Conservation (phyloP, 2,888 invertebrate genomes). For the Stegophylla sp. region DNA sequence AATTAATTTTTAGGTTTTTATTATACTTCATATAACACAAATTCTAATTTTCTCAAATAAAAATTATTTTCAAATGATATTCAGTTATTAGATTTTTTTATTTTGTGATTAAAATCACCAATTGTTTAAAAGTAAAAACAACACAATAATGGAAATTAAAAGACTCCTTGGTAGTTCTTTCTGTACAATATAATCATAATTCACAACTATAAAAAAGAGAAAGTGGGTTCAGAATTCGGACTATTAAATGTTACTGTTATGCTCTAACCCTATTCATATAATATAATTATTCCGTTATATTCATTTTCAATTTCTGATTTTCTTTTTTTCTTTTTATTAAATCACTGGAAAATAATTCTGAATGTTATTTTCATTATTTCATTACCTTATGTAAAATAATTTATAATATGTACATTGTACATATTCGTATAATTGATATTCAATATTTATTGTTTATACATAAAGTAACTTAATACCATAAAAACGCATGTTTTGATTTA, state of each 20-base stretch:
- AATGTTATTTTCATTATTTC: neutral
- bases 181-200: slow-evolving; percentile 13
- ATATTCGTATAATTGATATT: no score
- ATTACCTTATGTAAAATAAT: neutral
- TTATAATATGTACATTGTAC: neutral
- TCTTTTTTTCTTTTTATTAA: slow-evolving; percentile 16
- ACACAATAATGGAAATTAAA: slow-evolving; percentile 25
- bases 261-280: slow-evolving; percentile 12
- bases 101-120: slow-evolving; percentile 20
- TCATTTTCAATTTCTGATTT: slow-evolving; percentile 20
- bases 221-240: slow-evolving; percentile 48
- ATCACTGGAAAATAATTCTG: neutral
- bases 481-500: no score
- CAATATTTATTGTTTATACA: no score
- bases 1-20: no score
- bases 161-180: slow-evolving; percentile 34
- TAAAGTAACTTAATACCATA: no score
- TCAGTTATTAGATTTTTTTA: slow-evolving; percentile 2
- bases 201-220: slow-evolving; percentile 52
- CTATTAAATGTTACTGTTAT: slow-evolving; percentile 45
- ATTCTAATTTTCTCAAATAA: neutral
- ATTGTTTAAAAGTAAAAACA: slow-evolving; percentile 20
- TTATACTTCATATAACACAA: no score
- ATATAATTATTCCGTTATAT: slow-evolving; percentile 27
- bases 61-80: slow-evolving; percentile 1